phyloP scores from a whole-genome alignment of 2,888 invertebrate genomes.

The Luffia ferchaultella region DNA sequence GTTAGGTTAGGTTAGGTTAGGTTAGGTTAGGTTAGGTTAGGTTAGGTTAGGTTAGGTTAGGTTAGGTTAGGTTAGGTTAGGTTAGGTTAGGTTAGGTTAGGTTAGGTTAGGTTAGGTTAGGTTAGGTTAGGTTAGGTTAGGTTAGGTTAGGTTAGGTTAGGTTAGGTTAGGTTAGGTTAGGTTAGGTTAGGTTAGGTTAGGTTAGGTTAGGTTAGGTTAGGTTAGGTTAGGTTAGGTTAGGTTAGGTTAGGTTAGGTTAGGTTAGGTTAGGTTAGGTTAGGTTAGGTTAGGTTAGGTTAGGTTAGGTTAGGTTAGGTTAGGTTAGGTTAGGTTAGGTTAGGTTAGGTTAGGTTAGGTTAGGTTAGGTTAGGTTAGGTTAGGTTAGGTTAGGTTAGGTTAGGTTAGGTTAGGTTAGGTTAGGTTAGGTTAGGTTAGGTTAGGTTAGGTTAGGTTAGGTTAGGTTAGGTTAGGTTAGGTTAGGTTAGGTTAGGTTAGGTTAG shows the following conservation, averaged over 20 bases:
- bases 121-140: conserved; percentile 10
- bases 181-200: conserved; percentile 9
- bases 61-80: conserved; percentile 10
- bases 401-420: conserved; percentile 6
- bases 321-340: conserved; percentile 7
- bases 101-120: conserved; percentile 8
- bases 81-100: conserved; percentile 6
- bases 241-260: conserved; percentile 8
- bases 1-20: conserved; percentile 8
- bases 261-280: conserved; percentile 10
- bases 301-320: conserved; percentile 10
- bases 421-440: conserved; percentile 9
- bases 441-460: conserved; percentile 13
- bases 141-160: conserved; percentile 10
- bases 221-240: conserved; percentile 6
- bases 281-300: conserved; percentile 11
- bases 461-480: conserved; percentile 13
- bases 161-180: conserved; percentile 8
- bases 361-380: conserved; percentile 9
- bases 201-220: conserved; percentile 7
- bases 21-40: conserved; percentile 8
- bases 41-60: conserved; percentile 10
- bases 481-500: conserved; percentile 11
- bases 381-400: conserved; percentile 9
- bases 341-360: conserved; percentile 8